phyloP scores from a whole-genome alignment of 2,888 invertebrate genomes.

The Ashinkailepas kermadecensis region DNA sequence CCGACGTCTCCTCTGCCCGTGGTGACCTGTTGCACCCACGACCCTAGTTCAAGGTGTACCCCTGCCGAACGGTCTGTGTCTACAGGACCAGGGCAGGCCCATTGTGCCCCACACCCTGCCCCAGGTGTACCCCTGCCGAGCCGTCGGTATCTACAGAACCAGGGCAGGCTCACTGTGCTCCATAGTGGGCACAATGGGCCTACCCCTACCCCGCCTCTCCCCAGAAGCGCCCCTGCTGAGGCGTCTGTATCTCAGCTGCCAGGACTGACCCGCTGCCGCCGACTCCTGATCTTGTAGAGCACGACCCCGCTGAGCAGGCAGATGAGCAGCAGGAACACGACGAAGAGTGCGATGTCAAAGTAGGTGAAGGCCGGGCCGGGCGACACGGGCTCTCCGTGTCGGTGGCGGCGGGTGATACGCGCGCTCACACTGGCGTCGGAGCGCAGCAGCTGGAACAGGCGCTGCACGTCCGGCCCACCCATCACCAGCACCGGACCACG shows the following conservation, averaged over 20 bases:
- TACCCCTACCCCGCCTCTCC: too few species aligned
- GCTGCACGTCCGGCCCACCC: not conserved
- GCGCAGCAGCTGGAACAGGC: not conserved
- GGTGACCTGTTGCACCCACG: too few species aligned
- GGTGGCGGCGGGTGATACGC: not conserved
- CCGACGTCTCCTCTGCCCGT: too few species aligned
- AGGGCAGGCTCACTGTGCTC: too few species aligned
- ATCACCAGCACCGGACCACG: not conserved
- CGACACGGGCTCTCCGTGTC: not conserved
- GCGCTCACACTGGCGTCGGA: not conserved
- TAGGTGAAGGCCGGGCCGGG: slow-evolving; percentile 27
- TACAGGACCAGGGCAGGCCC: too few species aligned
- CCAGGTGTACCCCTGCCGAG: too few species aligned
- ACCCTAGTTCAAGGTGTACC: too few species aligned
- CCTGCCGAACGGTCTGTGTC: too few species aligned
- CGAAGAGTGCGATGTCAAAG: slow-evolving; percentile 31
- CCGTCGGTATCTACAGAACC: too few species aligned
- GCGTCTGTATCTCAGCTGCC: not conserved
- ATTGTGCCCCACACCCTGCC: too few species aligned
- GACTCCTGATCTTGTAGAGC: slow-evolving; percentile 33
- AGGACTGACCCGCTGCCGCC: not conserved
- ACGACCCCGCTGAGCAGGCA: slow-evolving; percentile 32
- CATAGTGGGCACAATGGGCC: too few species aligned
- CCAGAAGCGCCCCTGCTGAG: too few species aligned
- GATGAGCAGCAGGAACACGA: slow-evolving; percentile 31